Evolutionary conservation across 2,797 vertebrate genomes (phyloP), one percentile per base, ranked within the genome.

Genomic region (Liasis olivaceus): DNA sequence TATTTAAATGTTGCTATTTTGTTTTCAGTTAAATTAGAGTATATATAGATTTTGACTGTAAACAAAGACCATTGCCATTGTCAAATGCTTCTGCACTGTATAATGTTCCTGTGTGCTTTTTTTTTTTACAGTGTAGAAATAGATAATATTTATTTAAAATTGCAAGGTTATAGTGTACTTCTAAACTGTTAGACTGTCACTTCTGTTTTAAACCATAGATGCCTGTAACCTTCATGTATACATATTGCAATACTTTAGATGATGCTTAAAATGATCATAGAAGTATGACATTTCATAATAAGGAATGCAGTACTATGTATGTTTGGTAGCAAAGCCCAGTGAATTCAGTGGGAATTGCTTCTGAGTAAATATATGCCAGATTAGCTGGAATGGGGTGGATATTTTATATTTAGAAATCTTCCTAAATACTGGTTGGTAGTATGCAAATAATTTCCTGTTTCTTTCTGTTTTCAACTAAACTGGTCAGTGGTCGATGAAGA

Each of bases 401-500:
- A 42, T 15, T n/a, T 81, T 81, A 81, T 62, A 36, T 63, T 90
- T 63, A 90, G 26, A 94, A 96, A 96, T 96, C 14, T 94, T 96
- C 81, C 90, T 96, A 92, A 96, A 92, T 96, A 94, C 95, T 96
- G 84, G 0, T 97, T 96, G 69, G 1, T 97, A 97, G 96, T 97
- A 95, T 97, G 93, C 97, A 90, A 98, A 93, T 98, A 98, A 98
- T 97, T 97, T 97, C 94, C 97, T 97, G 96, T 98, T 98, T 98
- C 97, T 98, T 98, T 98, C 96, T 98, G 97, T 98, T 98, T 98
- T 97, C 97, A 98, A 96, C 97, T 98, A 97, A 98, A 98, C 98
- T 97, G 96, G 97, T 97, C 99, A 99, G 99, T 99, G 99, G 99
- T 99, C 98, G 95, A 96, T 98, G 95, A 99, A 98, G 98, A 98